Conservation (phyloP, 2,113 vertebrate genomes). For the Gavia stellata region DNA sequence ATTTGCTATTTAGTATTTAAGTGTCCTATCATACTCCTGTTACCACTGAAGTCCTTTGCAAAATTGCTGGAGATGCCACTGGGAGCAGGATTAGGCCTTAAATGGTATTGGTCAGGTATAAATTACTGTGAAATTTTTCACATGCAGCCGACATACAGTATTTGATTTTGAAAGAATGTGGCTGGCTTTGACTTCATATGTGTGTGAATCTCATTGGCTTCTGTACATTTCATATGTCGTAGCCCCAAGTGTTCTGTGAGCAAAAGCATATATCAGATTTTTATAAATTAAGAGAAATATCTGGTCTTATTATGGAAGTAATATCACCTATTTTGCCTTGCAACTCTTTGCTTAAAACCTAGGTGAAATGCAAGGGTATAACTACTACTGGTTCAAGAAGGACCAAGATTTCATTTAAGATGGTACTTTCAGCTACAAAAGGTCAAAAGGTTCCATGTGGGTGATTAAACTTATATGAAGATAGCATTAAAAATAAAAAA, state of each 20-base stretch:
- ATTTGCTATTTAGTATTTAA: constrained; percentile 31
- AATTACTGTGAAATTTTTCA: constrained; percentile 72
- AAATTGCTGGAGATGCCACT: background rate
- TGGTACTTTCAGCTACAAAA: background rate
- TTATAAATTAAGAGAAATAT: background rate
- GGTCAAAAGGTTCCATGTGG: background rate
- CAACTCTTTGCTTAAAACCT: background rate
- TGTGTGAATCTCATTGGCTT: constrained; percentile 39
- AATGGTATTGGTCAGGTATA: constrained; percentile 28
- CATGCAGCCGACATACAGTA: constrained; percentile 7
- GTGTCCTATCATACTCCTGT: background rate
- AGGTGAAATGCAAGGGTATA: background rate
- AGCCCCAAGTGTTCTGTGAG: background rate
- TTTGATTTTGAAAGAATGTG: constrained; percentile 39
- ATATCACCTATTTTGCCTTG: background rate
- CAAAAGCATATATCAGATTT: background rate
- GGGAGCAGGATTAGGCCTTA: constrained; percentile 2
- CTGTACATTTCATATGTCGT: constrained; percentile 30
- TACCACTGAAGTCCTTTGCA: background rate
- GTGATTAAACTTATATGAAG: background rate
- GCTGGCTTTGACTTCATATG: constrained; percentile 31
- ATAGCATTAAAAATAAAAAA: background rate
- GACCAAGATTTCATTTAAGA: background rate
- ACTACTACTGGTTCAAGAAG: background rate
- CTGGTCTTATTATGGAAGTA: background rate